Evolutionary conservation across 1,140 invertebrate genomes (phyloP).

Genomic region (Cydia amplana): DNA sequence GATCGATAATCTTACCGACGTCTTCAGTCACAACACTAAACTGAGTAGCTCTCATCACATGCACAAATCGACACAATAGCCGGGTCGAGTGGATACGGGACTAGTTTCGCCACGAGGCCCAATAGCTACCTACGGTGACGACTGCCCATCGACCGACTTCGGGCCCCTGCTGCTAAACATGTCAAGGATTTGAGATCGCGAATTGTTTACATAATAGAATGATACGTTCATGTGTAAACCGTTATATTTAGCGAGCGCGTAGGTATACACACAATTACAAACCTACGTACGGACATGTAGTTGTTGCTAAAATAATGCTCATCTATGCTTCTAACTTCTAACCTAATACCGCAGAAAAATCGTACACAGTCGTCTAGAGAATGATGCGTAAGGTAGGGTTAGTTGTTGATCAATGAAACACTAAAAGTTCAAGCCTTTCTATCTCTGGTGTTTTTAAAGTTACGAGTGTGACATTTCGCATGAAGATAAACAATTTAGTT

Average conservation of each 20-base stretch:
- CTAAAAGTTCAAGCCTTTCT: too few relatives aligned
- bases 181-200: conserved; percentile 1
- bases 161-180: not conserved
- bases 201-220: not conserved
- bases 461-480: too few relatives aligned
- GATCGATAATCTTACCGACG: conserved; percentile 4
- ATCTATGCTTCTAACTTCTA: too few relatives aligned
- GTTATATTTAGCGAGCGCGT: not conserved
- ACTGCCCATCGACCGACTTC: not conserved
- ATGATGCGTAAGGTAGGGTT: too few relatives aligned
- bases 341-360: too few relatives aligned
- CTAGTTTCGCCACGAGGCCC: conserved; percentile 31
- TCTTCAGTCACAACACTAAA: conserved; percentile 37
- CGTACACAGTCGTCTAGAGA: too few relatives aligned
- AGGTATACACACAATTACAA: not conserved
- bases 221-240: conserved; percentile 1
- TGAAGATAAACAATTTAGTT: too few relatives aligned
- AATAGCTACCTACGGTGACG: conserved; percentile 17
- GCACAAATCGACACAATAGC: conserved; percentile 53
- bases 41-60: conserved; percentile 48
- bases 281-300: not conserved
- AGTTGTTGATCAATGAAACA: too few relatives aligned
- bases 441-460: too few relatives aligned
- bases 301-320: not conserved
- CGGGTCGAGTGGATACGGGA: conserved; percentile 62